Evolutionary conservation across 2,113 vertebrate species (phyloP), one percentile per base, ranked within the genome.

Genomic region (Poeciliopsis occidentalis): DNA sequence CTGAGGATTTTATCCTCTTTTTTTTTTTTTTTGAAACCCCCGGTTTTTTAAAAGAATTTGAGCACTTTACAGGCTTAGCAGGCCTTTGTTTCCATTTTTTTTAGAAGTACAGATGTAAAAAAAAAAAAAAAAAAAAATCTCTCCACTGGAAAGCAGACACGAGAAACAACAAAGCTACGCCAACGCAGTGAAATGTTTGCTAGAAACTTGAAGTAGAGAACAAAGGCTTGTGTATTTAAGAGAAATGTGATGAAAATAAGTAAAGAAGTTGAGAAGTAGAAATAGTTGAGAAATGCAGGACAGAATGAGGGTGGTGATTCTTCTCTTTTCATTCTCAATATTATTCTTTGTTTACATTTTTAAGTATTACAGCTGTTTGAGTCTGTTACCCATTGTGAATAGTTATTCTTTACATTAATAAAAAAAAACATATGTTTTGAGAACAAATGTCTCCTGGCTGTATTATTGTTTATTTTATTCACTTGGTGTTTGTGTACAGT

Each of bases 311-410:
- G 84, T 94, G 87, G 84, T 95, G 95, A 95, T 95, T 94, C 82
- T 89, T 82, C 70, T 90, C 80, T 86, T 95, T 91, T 94, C 65
- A 64, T 91, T 89, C 91, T 93, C 85, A 85, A 90, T 89, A 88
- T 89, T 90, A 84, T 83, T 90, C 88, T 93, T 91, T 93, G 95
- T 95, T 95, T 95, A 95, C 94, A 94, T 92, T 92, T 90, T 88
- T 81, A 94, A 95, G 91, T 95, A 94, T 94, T 95, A 89, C 67
- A 80, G 75, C 80, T 91, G 88, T 94, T 93, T 92, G 81, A 82
- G 92, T 94, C 90, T 93, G 88, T 94, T 92, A 91, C 85, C 54
- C 81, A 89, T 94, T 87, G 81, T 94, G 86, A 89, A 86, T 84
- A 89, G 88, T 84, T 89, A 85, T 75, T 89, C 81, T 92, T 89